Percentiles rank a stretch among this genome's conserved stretches.
These are phyloP conservation scores for Burhinus oedicnemus DNA, from an alignment of 2,113 vertebrate species.

Conservation along the genomic window DNA sequence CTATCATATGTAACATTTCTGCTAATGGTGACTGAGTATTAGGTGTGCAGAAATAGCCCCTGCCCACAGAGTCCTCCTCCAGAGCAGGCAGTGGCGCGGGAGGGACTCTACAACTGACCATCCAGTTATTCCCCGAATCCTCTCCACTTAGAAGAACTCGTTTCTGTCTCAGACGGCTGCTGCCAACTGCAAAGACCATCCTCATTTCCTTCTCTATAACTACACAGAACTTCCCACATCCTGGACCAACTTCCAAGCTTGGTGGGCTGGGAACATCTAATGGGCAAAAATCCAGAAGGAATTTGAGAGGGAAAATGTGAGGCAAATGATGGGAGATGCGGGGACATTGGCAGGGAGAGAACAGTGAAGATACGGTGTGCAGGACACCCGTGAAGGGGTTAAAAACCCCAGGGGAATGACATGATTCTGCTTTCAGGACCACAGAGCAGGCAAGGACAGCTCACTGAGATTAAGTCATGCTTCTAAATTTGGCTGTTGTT, in stretches of 20 bases:
- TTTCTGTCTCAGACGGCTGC: neutral
- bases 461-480: slow-evolving; percentile 51
- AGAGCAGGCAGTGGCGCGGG: neutral
- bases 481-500: slow-evolving; percentile 49
- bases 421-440: slow-evolving; percentile 27
- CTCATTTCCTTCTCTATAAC: neutral
- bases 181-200: neutral
- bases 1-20: neutral
- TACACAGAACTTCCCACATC: neutral
- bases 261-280: neutral
- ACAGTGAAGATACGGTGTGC: neutral
- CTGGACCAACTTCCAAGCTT: neutral
- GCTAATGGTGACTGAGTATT: neutral
- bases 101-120: neutral
- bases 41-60: neutral
- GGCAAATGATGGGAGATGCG: neutral
- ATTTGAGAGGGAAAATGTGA: neutral
- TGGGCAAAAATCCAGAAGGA: neutral
- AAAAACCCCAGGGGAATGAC: neutral
- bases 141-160: neutral
- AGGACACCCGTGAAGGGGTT: neutral
- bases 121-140: neutral
- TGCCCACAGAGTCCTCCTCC: neutral
- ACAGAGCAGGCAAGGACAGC: slow-evolving; percentile 31
- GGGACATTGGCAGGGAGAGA: neutral